Base-by-base conservation (phyloP, 2,113 vertebrate species). In the Eonycteris spelaea region DNA sequence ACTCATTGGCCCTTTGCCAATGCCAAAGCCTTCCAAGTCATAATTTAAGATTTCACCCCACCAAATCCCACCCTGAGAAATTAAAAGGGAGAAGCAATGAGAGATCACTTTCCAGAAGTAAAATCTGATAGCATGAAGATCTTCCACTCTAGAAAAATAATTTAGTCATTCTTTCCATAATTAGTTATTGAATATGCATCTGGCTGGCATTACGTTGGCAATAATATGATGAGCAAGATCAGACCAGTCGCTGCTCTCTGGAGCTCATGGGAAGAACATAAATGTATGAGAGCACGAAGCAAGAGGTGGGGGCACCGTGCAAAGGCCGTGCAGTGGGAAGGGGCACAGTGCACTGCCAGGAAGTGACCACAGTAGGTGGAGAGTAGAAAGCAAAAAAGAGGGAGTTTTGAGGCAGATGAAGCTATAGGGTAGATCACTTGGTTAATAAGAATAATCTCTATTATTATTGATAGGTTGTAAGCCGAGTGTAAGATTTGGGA, bases 401-500 rank as follows among this genome's bases (percentile, higher is more conserved):
- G 26, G 67, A 26, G 38, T 2, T 61, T 28, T 53, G 16, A 43
- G 68, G 83, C 33, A 28, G 82, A 45, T 24, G 59, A 24, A 59
- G 19, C 19, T 13, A 7, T 19, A 2, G 61, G 13, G 13, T 2
- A 18, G 70, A 28, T 3, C 33, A 6, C 14, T 2, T 13, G 2
- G 15, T 30, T 19, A n/a, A 5, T 19, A n/a, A 5, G 30, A 24
- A 45, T 15, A 57, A 35, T 63, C 15, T 15, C 5, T 16, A 9
- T 26, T n/a, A 30, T 65, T 15, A 45, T 21, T 45, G 35, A 35
- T 19, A 71, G 35, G 33, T n/a, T 71, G 88, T 63, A 51, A 45
- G n/a, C 53, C 22, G n/a, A 43, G 35, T 48, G 33, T 38, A 40
- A 16, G 7, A 18, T 43, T 67, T 90, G 51, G 28, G n/a, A 13